Evolutionary conservation across 2,113 vertebrate species (phyloP).

Genomic region (Hippopotamus amphibius): DNA sequence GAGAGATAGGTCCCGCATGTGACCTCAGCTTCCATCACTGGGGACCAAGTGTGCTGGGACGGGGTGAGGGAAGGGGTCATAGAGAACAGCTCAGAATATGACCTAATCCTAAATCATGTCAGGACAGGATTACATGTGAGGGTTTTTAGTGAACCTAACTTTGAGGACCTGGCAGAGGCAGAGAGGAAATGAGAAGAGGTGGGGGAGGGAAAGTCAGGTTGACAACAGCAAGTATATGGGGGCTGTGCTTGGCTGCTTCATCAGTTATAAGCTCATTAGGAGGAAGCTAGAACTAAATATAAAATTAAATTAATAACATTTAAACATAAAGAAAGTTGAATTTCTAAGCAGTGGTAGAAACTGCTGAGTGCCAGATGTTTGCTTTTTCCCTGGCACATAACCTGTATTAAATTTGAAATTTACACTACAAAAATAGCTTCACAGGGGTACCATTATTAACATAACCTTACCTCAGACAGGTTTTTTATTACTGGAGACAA

Average conservation of each 20-base stretch:
- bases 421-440: conserved; percentile 76
- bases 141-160: neutral
- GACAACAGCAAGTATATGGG: neutral
- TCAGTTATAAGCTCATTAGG: neutral
- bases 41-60: neutral
- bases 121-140: neutral
- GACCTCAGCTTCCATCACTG: neutral
- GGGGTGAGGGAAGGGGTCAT: neutral
- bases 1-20: neutral
- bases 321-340: conserved; percentile 46
- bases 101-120: conserved; percentile 20
- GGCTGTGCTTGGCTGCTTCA: neutral
- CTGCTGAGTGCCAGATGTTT: conserved; percentile 27
- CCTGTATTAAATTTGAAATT: conserved; percentile 72
- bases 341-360: conserved; percentile 58
- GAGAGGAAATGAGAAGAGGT: neutral
- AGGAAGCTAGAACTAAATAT: conserved; percentile 41
- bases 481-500: conserved; percentile 69
- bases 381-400: conserved; percentile 42
- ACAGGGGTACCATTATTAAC: conserved; percentile 71
- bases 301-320: conserved; percentile 5
- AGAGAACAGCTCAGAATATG: conserved; percentile 26
- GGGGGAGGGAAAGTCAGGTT: neutral
- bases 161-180: neutral
- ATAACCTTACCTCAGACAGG: conserved; percentile 73